Base-by-base conservation (phyloP, 1,140 invertebrate genomes). In the Periplaneta americana region DNA sequence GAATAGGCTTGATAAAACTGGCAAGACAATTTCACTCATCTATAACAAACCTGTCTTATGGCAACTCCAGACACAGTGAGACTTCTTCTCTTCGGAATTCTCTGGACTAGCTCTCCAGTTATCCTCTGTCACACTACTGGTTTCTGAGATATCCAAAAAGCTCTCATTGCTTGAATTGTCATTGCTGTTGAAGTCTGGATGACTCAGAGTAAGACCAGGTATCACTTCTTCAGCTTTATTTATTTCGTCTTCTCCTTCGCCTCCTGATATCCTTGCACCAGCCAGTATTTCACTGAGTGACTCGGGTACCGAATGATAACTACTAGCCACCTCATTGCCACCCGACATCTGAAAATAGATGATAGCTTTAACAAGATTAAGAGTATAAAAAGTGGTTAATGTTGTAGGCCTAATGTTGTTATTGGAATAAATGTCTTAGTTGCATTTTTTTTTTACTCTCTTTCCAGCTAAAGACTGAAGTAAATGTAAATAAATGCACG, bases 231-330 rank as follows among this genome's bases (percentile, higher is more conserved):
- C 48, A 8, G 48, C 48, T 13, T 11, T n/a, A 8, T 66, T 28
- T n/a, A 66, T n/a, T 13, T 66, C 48, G 28, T 28, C n/a, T 0
- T 66, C 48, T n/a, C 22, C 48, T n/a, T 66, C 22, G 28, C 9
- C n/a, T 66, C 13, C 22, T 28, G 48, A n/a, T 66, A 66, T 66
- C 28, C 48, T n/a, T 13, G 1, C n/a, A n/a, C 32, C 48, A 48
- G 39, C 34, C 18, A 80, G 36, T 32, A 66, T 32, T 17, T 74
- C 48, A 34, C 66, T 80, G 13, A 78, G 34, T 66, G 81, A 82
- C 28, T 82, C 81, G 35, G 75, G 75, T 13, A 75, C 81, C 4
- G 81, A 82, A 32, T 82, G 57, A 31, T 82, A 82, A 78, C 81
- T 82, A 34, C 81, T 82, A 78, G 75, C 77, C 22, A 39, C 81